phyloP scores from a whole-genome alignment of 2,113 vertebrate species.

The Genyomyrus donnyi region DNA sequence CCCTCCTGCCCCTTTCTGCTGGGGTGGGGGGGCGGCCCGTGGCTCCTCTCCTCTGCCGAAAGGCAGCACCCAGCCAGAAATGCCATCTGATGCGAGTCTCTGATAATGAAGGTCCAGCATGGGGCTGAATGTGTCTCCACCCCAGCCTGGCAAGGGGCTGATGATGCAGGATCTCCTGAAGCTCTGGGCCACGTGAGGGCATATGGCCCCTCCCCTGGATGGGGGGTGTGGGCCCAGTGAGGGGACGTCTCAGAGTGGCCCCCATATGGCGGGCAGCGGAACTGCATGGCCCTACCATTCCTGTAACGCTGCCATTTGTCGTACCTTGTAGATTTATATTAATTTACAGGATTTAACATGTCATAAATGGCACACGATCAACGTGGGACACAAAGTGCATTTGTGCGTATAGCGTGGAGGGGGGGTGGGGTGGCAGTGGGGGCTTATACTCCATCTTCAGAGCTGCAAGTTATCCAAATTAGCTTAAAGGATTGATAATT shows the following conservation, averaged over 20 bases:
- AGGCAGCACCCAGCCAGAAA: conserved; percentile 71
- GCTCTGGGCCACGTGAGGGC: conserved; percentile 75
- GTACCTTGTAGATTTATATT: conserved; percentile 65
- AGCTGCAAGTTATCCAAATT: conserved; percentile 72
- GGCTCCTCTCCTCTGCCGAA: conserved; percentile 62
- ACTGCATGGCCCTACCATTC: conserved; percentile 1
- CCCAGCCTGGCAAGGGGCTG: conserved; percentile 89
- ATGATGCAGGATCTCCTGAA: conserved; percentile 86
- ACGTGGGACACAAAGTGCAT: conserved; percentile 63
- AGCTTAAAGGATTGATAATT: conserved; percentile 78
- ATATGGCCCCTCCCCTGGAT: conserved; percentile 76
- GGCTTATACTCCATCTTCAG: conserved; percentile 59
- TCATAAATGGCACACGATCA: conserved; percentile 62
- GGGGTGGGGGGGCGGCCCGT: conserved; percentile 62
- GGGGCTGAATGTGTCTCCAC: conserved; percentile 97
- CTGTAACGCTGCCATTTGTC: conserved; percentile 39
- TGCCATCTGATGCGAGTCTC: conserved; percentile 95
- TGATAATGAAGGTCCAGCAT: conserved; percentile 99
- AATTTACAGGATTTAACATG: conserved; percentile 65
- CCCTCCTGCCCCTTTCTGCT: conserved; percentile 58
- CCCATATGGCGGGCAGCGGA: neutral
- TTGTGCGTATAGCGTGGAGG: conserved; percentile 55
- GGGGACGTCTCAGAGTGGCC: neutral
- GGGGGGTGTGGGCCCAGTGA: conserved; percentile 19
- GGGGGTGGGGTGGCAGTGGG: conserved; percentile 49